Percentiles rank a stretch among this genome's conserved stretches.
phyloP scores from a whole-genome alignment of 2,113 vertebrate genomes.

The Melanotaenia duboulayi region DNA sequence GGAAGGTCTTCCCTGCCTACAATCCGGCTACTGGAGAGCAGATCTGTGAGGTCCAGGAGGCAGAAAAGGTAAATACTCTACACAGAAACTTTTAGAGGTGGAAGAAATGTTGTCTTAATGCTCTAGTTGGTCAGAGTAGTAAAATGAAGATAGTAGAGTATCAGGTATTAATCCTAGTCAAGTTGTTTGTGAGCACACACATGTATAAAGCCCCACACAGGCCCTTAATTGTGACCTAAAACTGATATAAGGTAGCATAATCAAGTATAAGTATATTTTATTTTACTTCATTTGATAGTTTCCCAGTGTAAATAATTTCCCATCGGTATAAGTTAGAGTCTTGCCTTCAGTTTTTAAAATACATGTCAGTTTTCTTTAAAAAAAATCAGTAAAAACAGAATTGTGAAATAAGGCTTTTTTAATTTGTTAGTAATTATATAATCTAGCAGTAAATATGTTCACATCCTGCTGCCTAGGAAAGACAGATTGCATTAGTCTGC shows the following conservation, averaged over 20 bases:
- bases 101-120: neutral
- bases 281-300: neutral
- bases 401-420: conserved; percentile 3
- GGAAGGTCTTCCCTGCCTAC: conserved; percentile 89
- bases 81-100: neutral
- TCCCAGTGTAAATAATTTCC: neutral
- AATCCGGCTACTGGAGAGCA: conserved; percentile 95
- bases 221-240: too few relatives aligned
- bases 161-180: too few relatives aligned
- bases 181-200: neutral
- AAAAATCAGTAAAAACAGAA: neutral
- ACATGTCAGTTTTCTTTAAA: too few relatives aligned
- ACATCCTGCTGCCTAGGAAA: neutral
- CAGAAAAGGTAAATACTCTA: conserved; percentile 89
- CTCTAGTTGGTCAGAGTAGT: neutral
- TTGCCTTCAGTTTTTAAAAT: too few relatives aligned
- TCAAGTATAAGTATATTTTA: neutral
- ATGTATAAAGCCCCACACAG: neutral
- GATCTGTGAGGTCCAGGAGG: conserved; percentile 97
- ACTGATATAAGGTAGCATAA: neutral
- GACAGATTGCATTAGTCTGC: conserved; percentile 25
- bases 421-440: neutral
- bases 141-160: too few relatives aligned
- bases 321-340: neutral
- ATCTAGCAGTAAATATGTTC: neutral